A percentile compares a stretch with the other conserved stretches of the same genome.
phyloP scores from a whole-genome alignment of 1,140 invertebrate species.

The Cyclina sinensis region DNA sequence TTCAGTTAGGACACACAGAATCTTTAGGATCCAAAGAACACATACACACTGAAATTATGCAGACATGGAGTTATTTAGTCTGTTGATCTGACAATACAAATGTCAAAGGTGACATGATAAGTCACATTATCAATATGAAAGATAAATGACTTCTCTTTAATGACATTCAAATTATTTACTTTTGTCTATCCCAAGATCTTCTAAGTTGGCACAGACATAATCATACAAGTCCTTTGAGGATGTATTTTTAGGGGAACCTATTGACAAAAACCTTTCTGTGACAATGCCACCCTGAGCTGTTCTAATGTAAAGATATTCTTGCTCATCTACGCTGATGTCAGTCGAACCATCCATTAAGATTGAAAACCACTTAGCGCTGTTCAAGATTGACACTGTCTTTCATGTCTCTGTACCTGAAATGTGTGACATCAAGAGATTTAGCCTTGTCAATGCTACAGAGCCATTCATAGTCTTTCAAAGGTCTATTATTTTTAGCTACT shows the following conservation, averaged over 20 bases:
- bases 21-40: too few species aligned
- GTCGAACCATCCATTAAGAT: slow-evolving; percentile 12
- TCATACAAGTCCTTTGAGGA: neutral
- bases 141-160: too few species aligned
- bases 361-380: neutral
- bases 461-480: neutral
- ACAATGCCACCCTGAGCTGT: neutral
- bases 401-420: neutral
- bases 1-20: too few species aligned
- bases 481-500: slow-evolving; percentile 23
- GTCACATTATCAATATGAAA: too few species aligned
- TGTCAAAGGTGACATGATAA: too few species aligned
- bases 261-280: neutral
- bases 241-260: neutral
- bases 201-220: too few species aligned
- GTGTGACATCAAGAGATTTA: neutral
- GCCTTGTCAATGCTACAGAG: slow-evolving; percentile 2
- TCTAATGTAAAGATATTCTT: slow-evolving; percentile 4
- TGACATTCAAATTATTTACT: too few species aligned
- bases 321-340: slow-evolving; percentile 23
- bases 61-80: too few species aligned
- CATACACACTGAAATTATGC: too few species aligned
- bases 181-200: too few species aligned
- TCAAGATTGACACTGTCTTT: neutral
- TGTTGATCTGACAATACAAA: too few species aligned